These are phyloP conservation scores for Sclerurus mexicanus DNA, from an alignment of 2,113 vertebrate genomes.

Conservation along the genomic window DNA sequence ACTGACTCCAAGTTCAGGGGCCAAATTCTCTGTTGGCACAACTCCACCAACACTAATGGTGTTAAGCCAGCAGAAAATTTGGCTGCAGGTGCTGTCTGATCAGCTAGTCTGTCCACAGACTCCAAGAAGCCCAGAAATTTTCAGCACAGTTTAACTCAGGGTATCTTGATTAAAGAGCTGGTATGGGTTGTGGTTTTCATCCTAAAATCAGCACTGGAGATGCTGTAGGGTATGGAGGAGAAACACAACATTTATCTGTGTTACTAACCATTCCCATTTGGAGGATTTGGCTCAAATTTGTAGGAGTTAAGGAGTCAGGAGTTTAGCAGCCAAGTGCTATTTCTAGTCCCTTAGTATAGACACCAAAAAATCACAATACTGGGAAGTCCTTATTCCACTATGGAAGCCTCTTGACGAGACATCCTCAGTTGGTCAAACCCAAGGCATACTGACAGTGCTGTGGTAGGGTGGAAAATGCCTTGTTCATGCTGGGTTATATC, in stretches of 20 bases:
- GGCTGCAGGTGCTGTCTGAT: neutral
- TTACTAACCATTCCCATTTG: neutral
- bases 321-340: neutral
- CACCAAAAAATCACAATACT: neutral
- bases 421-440: neutral
- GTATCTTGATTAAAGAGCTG: neutral
- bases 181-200: neutral
- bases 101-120: neutral
- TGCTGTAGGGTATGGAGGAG: neutral
- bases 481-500: neutral
- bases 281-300: neutral
- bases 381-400: neutral
- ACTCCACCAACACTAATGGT: neutral
- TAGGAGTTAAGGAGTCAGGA: neutral
- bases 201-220: neutral
- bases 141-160: neutral
- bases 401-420: neutral
- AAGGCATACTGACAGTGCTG: neutral
- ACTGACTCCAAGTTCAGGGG: conserved; percentile 42
- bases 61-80: conserved; percentile 50
- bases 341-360: neutral
- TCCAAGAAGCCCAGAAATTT: conserved; percentile 22
- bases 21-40: conserved; percentile 42
- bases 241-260: neutral
- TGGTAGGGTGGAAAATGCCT: neutral